phyloP scores from a whole-genome alignment of 1,140 invertebrate species.

The Aphaenogaster rudis region DNA sequence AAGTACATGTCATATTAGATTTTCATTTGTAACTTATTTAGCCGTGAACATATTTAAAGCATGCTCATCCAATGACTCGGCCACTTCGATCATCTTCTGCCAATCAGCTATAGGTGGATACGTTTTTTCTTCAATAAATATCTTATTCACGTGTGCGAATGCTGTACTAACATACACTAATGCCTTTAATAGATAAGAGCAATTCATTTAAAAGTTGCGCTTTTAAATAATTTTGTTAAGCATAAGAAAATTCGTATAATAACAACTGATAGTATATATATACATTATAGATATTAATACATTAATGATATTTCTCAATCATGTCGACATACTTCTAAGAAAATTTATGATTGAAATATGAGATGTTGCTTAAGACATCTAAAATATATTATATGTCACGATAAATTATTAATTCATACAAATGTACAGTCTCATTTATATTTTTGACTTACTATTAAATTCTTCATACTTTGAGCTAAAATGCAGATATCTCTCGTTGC shows the following conservation, averaged over 20 bases:
- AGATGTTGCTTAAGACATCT: neutral
- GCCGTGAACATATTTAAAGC: conserved; percentile 90
- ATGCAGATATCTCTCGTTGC: conserved; percentile 90
- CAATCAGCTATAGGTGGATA: conserved; percentile 96
- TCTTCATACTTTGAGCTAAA: conserved; percentile 89
- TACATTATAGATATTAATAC: no score
- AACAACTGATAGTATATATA: no score
- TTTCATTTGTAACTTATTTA: conserved; percentile 86
- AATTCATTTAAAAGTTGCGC: neutral
- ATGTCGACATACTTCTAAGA: no score
- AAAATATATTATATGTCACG: neutral
- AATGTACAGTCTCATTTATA: neutral
- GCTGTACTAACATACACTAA: conserved; percentile 95
- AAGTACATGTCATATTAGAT: neutral
- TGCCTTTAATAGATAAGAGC: conserved; percentile 84
- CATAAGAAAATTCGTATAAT: no score
- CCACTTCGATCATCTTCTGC: conserved; percentile 93
- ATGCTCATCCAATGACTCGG: conserved; percentile 92
- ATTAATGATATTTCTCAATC: no score
- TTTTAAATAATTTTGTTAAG: neutral
- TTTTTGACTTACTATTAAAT: conserved; percentile 88
- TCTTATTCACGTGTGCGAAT: conserved; percentile 92
- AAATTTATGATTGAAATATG: neutral
- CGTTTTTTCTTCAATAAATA: conserved; percentile 91
- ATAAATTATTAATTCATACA: neutral